These are phyloP conservation scores for Lophius piscatorius DNA, from an alignment of 2,113 vertebrate genomes.

Conservation along the genomic window DNA sequence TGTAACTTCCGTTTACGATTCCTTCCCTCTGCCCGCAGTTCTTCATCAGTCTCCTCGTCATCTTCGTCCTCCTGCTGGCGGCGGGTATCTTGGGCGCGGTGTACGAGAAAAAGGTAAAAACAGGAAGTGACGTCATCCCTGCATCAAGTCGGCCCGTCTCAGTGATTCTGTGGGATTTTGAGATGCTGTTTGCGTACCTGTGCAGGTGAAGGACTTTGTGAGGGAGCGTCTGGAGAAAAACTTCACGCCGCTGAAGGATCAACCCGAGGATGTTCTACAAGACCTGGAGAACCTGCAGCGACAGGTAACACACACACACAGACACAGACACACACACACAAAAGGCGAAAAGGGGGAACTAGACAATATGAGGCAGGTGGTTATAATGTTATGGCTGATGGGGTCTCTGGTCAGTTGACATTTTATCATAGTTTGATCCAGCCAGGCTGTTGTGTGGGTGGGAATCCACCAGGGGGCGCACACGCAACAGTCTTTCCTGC, in stretches of 20 bases:
- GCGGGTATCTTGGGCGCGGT: slow-evolving; percentile 73
- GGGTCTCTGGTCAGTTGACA: too few relatives aligned
- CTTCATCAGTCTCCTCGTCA: slow-evolving; percentile 74
- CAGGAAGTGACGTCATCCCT: neutral
- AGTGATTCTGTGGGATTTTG: neutral
- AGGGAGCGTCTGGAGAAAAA: slow-evolving; percentile 16
- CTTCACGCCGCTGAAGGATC: neutral
- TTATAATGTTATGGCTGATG: too few relatives aligned
- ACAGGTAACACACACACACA: slow-evolving; percentile 37
- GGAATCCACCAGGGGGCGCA: slow-evolving; percentile 4
- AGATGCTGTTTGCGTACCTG: neutral
- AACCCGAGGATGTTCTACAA: accelerated
- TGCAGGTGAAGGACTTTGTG: slow-evolving; percentile 58
- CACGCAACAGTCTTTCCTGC: too few relatives aligned
- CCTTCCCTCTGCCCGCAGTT: slow-evolving; percentile 54
- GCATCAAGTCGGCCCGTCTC: neutral
- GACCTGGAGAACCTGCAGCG: slow-evolving; percentile 62
- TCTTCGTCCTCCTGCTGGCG: slow-evolving; percentile 76
- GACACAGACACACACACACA: neutral
- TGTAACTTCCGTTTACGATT: too few relatives aligned
- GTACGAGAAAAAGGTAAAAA: slow-evolving; percentile 43
- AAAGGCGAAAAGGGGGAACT: too few relatives aligned
- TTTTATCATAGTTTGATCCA: too few relatives aligned
- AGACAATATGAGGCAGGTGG: too few relatives aligned
- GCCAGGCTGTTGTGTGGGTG: too few relatives aligned